Evolutionary conservation across 2,888 invertebrate genomes (phyloP).

Genomic region (Nezara viridula): DNA sequence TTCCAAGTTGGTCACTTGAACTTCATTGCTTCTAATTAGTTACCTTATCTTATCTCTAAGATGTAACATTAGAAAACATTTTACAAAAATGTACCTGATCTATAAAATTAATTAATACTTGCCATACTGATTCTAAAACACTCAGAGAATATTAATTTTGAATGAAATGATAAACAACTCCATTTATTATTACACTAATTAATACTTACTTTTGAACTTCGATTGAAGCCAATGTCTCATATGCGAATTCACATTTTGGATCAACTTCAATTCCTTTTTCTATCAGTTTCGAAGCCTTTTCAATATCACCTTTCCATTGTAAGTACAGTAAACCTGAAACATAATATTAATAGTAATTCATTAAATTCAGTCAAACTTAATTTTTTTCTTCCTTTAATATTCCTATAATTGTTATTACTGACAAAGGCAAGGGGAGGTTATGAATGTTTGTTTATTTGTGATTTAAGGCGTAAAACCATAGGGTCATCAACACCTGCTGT

Average conservation of each 20-base stretch:
- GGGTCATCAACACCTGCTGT: too few relatives aligned
- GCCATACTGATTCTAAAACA: not conserved
- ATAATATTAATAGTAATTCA: not conserved
- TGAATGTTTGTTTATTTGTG: too few relatives aligned
- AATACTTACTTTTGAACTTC: slow-evolving; percentile 85
- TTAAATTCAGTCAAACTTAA: too few relatives aligned
- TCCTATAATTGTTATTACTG: not conserved
- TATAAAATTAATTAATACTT: not conserved
- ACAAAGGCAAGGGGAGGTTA: too few relatives aligned
- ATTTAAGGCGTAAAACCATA: too few relatives aligned
- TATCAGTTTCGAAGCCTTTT: slow-evolving; percentile 83
- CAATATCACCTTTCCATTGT: slow-evolving; percentile 88
- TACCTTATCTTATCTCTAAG: too few relatives aligned
- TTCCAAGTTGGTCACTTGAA: too few relatives aligned
- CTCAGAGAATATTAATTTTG: not conserved
- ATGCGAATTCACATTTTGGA: slow-evolving; percentile 93
- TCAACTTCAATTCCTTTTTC: slow-evolving; percentile 88
- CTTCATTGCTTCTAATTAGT: too few relatives aligned
- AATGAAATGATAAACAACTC: not conserved
- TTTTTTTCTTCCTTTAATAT: too few relatives aligned
- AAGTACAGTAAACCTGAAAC: slow-evolving; percentile 75
- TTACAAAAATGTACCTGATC: not conserved
- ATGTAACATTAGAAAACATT: too few relatives aligned
- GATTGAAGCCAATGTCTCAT: slow-evolving; percentile 94
- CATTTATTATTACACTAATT: slow-evolving; percentile 15